Evolutionary conservation across 64 coral and sea anemone genomes (phyloP), one percentile per base, ranked within the genome.

Genomic region (Porites australiensis): DNA sequence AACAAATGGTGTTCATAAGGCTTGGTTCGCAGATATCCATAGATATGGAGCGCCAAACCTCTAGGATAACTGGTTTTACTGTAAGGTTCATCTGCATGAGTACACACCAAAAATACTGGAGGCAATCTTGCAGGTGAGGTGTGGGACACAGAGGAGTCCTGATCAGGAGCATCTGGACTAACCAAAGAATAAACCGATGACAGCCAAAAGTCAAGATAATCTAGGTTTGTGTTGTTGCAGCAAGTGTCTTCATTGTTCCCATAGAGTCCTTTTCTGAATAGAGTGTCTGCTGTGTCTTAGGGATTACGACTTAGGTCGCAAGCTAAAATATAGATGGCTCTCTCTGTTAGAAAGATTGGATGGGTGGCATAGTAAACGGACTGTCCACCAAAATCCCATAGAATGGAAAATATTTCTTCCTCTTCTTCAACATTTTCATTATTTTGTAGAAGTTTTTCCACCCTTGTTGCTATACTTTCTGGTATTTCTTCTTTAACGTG

Each of bases 301-400:
- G 81, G 81, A 65, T 83, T 4, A 19, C 16, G 54, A 57, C 54
- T 57, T 57, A 57, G 4, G 54, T 57, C 54, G 12, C 54, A 57
- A 57, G 5, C 54, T 37, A 83, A 50, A 83, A 68, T 18, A 15
- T 68, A 83, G 27, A 83, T 57, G 7, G 75, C 81, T n/a, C 46
- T 64, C 1, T 50, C 46, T 44, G 58, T 83, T 5, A 68, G 13
- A 18, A 63, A 65, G 37, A 65, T 64, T 68, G 81, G 37, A 45
- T 83, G 27, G 59, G 58, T 83, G 4, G 13, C 14, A 11, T 65
- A 83, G 48, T 68, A 83, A 3, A 65, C 64, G 0, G 45, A 46
- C 8, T 68, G 64, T 44, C 58, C 59, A 15, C 45, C 59, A 83
- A 83, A 83, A 19, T 83, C 64, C 81, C 64, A 65, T 23, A 83